These are phyloP conservation scores for Pelobates cultripes DNA, from an alignment of 2,797 vertebrate genomes.

Conservation along the genomic window DNA sequence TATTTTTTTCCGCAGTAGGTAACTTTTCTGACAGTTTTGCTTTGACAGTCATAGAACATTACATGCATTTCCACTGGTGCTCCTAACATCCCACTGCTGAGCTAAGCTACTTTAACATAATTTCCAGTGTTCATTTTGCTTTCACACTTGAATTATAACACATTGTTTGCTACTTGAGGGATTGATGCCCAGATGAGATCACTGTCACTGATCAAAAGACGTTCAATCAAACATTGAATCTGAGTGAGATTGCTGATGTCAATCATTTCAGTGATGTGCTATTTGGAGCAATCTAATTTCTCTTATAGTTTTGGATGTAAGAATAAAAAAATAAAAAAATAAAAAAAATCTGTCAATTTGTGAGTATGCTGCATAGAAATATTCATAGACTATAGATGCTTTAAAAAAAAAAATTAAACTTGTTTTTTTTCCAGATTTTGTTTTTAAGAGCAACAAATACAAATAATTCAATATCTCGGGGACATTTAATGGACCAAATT, in stretches of 20 bases:
- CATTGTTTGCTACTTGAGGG: conserved; percentile 43
- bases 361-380: neutral
- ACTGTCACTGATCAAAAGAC: conserved; percentile 37
- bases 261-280: conserved; percentile 11
- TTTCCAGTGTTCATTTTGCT: conserved; percentile 36
- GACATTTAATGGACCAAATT: neutral
- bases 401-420: no score
- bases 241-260: conserved; percentile 33
- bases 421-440: neutral
- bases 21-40: conserved; percentile 23
- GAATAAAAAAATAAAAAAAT: neutral
- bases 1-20: neutral
- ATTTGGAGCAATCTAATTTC: conserved; percentile 30
- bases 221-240: conserved; percentile 36
- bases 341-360: conserved; percentile 3
- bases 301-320: conserved; percentile 5
- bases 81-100: conserved; percentile 16
- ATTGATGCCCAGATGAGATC: conserved; percentile 35
- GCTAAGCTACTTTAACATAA: conserved; percentile 36
- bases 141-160: conserved; percentile 46
- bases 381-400: conserved; percentile 2
- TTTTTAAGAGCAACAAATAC: neutral
- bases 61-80: conserved; percentile 19
- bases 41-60: conserved; percentile 26
- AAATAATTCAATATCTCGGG: neutral